These are phyloP conservation scores for Crotalus tigris DNA, from an alignment of 2,113 vertebrate genomes.

Conservation along the genomic window DNA sequence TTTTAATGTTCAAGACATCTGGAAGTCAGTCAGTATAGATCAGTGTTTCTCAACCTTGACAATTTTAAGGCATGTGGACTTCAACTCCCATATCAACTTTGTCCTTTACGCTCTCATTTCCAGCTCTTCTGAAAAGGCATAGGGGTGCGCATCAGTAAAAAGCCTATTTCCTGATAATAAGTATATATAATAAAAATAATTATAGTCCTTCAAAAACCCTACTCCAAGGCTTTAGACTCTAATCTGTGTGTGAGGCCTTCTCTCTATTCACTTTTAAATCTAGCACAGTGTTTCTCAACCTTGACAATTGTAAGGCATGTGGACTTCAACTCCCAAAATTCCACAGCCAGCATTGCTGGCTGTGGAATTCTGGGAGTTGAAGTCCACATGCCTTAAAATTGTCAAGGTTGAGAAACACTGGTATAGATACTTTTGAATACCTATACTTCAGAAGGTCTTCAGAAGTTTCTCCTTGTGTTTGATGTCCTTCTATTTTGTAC, in stretches of 20 bases:
- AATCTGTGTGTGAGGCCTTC: background rate
- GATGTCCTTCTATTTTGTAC: background rate
- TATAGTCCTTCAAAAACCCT: background rate
- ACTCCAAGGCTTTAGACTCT: constrained; percentile 1
- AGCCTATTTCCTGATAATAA: constrained; percentile 1
- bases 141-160: background rate
- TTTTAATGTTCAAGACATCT: background rate
- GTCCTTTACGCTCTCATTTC: background rate
- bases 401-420: too few relatives aligned
- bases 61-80: too few relatives aligned
- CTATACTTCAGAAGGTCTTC: background rate
- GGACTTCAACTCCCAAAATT: too few relatives aligned
- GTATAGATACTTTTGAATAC: background rate
- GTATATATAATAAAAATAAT: background rate
- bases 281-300: background rate
- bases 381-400: too few relatives aligned
- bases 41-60: too few relatives aligned
- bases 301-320: too few relatives aligned
- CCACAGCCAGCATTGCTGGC: too few relatives aligned
- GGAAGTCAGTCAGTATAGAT: background rate
- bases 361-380: too few relatives aligned
- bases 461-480: background rate
- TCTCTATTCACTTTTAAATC: background rate
- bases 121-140: background rate
- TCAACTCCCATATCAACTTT: background rate